A percentile compares a stretch with the other conserved stretches of the same genome.
These are phyloP conservation scores for Cenopis cana DNA, from an alignment of 2,888 invertebrate species.

Conservation along the genomic window DNA sequence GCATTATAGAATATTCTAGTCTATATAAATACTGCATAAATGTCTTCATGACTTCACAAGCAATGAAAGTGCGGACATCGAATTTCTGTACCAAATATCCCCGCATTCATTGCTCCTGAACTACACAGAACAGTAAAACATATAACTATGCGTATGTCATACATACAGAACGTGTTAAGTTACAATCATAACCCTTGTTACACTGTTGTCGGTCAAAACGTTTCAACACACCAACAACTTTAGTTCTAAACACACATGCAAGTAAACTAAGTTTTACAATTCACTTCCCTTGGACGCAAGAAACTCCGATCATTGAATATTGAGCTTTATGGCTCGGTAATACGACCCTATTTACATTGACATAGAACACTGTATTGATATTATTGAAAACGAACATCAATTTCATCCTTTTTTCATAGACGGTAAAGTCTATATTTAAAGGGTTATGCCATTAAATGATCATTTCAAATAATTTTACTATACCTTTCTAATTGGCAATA, in stretches of 20 bases:
- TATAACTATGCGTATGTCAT: too few relatives aligned
- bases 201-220: background rate
- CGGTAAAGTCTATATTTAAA: background rate
- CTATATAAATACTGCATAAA: too few relatives aligned
- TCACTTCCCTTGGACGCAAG: slow-evolving; percentile 32
- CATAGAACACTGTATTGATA: background rate
- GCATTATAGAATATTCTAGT: too few relatives aligned
- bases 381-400: background rate
- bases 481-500: too few relatives aligned
- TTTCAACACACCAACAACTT: slow-evolving; percentile 26
- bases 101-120: too few relatives aligned
- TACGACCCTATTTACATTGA: slow-evolving; percentile 33
- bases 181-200: background rate
- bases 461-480: background rate
- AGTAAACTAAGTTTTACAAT: slow-evolving; percentile 13
- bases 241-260: slow-evolving; percentile 36
- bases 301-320: slow-evolving; percentile 21
- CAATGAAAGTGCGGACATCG: too few relatives aligned
- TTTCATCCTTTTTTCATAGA: background rate
- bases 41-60: too few relatives aligned
- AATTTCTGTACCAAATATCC: too few relatives aligned
- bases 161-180: too few relatives aligned
- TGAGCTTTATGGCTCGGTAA: slow-evolving; percentile 13
- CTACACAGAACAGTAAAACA: too few relatives aligned
- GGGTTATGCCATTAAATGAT: background rate